Evolutionary conservation across 2,797 vertebrate species (phyloP).

Genomic region (Manis crassicaudata): DNA sequence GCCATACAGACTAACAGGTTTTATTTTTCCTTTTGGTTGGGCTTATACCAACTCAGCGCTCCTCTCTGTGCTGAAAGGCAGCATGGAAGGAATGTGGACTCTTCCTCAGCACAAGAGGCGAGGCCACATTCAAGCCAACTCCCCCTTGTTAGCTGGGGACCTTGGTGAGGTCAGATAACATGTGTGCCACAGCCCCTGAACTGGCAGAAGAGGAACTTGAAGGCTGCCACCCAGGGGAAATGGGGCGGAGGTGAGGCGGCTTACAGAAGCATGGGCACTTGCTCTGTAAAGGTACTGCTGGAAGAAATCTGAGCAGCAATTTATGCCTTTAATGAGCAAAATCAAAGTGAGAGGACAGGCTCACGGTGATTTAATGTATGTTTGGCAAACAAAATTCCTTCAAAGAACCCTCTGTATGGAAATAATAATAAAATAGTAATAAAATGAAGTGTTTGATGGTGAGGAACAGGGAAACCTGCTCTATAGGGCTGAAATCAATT

Average conservation of each 20-base stretch:
- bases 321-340: background rate
- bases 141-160: background rate
- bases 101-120: background rate
- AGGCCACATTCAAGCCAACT: background rate
- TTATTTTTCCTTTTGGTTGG: background rate
- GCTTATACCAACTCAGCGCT: background rate
- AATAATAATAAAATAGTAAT: background rate
- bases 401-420: background rate
- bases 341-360: background rate
- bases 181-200: background rate
- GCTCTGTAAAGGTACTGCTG: background rate
- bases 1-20: background rate
- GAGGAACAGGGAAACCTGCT: background rate
- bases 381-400: conserved; percentile 42
- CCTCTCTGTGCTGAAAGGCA: background rate
- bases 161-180: background rate
- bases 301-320: background rate
- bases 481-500: background rate
- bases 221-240: background rate
- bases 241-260: background rate
- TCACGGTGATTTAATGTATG: conserved; percentile 3
- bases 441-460: background rate
- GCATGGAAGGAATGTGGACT: background rate
- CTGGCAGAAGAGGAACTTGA: background rate
- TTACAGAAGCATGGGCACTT: background rate